These are phyloP conservation scores for Sciurus vulgaris DNA, from an alignment of 2,797 vertebrate species.

Conservation along the genomic window DNA sequence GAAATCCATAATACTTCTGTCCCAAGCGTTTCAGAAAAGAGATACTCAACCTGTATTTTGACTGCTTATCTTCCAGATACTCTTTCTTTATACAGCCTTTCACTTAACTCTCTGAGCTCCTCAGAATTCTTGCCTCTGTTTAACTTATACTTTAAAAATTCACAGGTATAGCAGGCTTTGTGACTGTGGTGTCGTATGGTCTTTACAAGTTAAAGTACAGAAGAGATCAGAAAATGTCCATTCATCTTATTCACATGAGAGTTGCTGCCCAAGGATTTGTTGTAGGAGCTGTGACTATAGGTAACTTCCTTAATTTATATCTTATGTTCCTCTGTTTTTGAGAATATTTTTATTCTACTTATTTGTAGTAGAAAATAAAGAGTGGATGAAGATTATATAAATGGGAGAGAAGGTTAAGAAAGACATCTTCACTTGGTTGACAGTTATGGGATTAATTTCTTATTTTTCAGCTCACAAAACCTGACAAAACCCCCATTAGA, in stretches of 20 bases:
- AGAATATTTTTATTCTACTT: slow-evolving; percentile 21
- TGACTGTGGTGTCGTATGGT: slow-evolving; percentile 86
- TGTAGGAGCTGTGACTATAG: slow-evolving; percentile 88
- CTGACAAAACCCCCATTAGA: neutral
- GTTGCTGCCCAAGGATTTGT: slow-evolving; percentile 89
- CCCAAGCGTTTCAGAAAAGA: neutral
- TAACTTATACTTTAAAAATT: slow-evolving; percentile 13
- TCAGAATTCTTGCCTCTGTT: slow-evolving; percentile 3
- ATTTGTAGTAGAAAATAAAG: slow-evolving; percentile 8
- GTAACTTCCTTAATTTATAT: slow-evolving; percentile 76
- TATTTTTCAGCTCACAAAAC: slow-evolving; percentile 12
- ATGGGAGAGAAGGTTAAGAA: neutral
- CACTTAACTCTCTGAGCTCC: neutral
- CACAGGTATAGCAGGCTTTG: slow-evolving; percentile 88
- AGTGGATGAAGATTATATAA: neutral
- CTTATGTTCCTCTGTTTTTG: neutral
- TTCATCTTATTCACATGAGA: slow-evolving; percentile 89
- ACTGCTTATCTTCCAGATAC: neutral
- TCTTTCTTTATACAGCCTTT: neutral
- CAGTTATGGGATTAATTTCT: slow-evolving; percentile 32
- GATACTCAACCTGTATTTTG: neutral
- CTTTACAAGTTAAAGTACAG: slow-evolving; percentile 86
- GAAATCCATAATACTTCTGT: neutral
- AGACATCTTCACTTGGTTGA: neutral
- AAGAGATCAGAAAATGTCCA: slow-evolving; percentile 87